Evolutionary conservation across 2,888 invertebrate species (phyloP).

Genomic region (Dynastes grantii): DNA sequence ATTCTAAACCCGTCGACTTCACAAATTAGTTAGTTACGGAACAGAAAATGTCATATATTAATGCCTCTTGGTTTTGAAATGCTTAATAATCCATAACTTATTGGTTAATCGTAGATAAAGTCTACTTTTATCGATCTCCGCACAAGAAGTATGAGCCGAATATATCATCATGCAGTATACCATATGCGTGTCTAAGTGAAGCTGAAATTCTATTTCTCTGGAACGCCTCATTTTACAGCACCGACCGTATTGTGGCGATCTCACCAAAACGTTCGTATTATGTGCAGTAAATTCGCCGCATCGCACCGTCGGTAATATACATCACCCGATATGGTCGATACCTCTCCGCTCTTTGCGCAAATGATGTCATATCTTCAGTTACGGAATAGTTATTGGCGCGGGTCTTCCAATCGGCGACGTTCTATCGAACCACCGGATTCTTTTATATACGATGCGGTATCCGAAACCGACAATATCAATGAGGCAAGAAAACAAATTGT

Average conservation of each 20-base stretch:
- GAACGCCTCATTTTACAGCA: neutral
- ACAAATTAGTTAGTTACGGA: too few species aligned
- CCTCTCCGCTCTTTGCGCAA: conserved; percentile 14
- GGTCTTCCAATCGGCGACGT: neutral
- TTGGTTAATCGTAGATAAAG: too few species aligned
- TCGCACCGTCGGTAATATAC: conserved; percentile 26
- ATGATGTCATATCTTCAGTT: conserved; percentile 35
- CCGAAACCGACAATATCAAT: conserved; percentile 63
- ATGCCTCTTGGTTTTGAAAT: too few species aligned
- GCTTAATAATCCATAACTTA: too few species aligned
- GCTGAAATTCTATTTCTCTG: neutral
- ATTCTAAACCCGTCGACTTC: too few species aligned
- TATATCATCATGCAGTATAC: too few species aligned
- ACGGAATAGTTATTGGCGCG: conserved; percentile 33
- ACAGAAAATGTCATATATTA: too few species aligned
- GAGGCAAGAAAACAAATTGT: conserved; percentile 66
- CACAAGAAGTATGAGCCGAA: too few species aligned
- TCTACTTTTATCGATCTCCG: too few species aligned
- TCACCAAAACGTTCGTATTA: neutral
- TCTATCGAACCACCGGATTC: neutral
- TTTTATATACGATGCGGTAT: conserved; percentile 54
- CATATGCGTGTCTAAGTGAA: neutral
- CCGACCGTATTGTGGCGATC: conserved; percentile 20
- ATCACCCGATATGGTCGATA: neutral
- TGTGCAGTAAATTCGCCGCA: conserved; percentile 9